Conservation (phyloP, 2,797 vertebrate genomes). For the Neosilurus hyrtlii region DNA sequence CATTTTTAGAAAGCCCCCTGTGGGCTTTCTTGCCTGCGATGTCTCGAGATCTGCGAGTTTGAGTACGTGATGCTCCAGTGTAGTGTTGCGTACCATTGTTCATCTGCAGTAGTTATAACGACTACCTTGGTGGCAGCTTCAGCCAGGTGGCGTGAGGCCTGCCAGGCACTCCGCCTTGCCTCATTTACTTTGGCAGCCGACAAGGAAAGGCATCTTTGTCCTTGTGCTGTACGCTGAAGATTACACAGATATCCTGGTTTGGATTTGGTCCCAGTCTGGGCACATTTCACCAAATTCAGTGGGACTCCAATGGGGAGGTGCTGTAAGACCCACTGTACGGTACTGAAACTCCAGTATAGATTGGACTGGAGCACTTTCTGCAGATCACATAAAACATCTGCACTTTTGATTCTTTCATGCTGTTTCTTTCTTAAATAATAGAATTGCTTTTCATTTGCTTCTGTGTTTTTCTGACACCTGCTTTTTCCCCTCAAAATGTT, state of each 20-base stretch:
- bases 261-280: slow-evolving; percentile 44
- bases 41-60: neutral
- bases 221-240: slow-evolving; percentile 49
- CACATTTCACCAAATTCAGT: slow-evolving; percentile 23
- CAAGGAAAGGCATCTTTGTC: slow-evolving; percentile 47
- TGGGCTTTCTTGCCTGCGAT: neutral
- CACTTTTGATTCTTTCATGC: slow-evolving; percentile 3
- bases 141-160: slow-evolving; percentile 64
- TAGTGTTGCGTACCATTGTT: slow-evolving; percentile 33
- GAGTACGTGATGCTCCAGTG: slow-evolving; percentile 21
- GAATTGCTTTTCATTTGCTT: neutral
- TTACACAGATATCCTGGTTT: slow-evolving; percentile 57
- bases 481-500: neutral
- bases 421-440: neutral
- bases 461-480: neutral
- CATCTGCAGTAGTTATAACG: slow-evolving; percentile 45
- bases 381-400: neutral
- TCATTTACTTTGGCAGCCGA: slow-evolving; percentile 60
- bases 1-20: slow-evolving; percentile 19
- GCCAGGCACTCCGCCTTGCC: slow-evolving; percentile 50
- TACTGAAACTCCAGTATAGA: neutral
- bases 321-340: slow-evolving; percentile 2
- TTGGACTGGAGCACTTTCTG: neutral
- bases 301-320: neutral
- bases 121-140: slow-evolving; percentile 56